Percentiles rank a stretch among this genome's conserved stretches.
phyloP scores from a whole-genome alignment of 2,797 vertebrate species.

The Poeciliopsis gracilis region DNA sequence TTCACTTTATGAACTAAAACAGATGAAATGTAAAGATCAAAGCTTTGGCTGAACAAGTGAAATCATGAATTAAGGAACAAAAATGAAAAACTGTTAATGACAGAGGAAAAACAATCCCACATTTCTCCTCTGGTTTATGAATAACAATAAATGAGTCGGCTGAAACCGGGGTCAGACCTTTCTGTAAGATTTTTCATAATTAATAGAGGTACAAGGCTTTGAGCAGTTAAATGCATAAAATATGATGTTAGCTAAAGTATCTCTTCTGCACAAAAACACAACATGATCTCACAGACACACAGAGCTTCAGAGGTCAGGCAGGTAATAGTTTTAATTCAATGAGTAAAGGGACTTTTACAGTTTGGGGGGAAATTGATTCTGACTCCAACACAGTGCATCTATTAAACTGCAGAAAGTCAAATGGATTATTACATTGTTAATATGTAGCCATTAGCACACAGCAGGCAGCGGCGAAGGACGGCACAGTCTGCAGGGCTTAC shows the following conservation, averaged over 20 bases:
- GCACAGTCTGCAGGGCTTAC: constrained; percentile 57
- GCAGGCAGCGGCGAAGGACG: constrained; percentile 59
- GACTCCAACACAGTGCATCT: constrained; percentile 29
- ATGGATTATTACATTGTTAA: constrained; percentile 58
- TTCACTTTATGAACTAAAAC: neutral
- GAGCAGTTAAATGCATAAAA: neutral
- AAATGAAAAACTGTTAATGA: neutral
- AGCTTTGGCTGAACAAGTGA: neutral
- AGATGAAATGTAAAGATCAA: neutral
- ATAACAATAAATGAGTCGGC: neutral
- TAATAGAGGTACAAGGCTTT: neutral
- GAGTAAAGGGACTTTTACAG: constrained; percentile 28
- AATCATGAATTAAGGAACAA: neutral
- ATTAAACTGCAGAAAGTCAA: constrained; percentile 55
- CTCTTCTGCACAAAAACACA: neutral
- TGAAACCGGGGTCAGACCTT: neutral
- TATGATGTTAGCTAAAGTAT: constrained; percentile 4
- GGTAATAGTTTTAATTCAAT: constrained; percentile 39
- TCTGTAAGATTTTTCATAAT: neutral
- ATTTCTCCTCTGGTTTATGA: neutral
- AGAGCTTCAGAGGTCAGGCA: neutral
- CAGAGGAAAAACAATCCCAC: neutral
- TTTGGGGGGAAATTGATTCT: constrained; percentile 45
- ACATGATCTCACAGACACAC: neutral
- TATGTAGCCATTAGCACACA: constrained; percentile 49